These are phyloP conservation scores for Dreissena rostriformis DNA, from an alignment of 1,140 invertebrate species.

Conservation along the genomic window DNA sequence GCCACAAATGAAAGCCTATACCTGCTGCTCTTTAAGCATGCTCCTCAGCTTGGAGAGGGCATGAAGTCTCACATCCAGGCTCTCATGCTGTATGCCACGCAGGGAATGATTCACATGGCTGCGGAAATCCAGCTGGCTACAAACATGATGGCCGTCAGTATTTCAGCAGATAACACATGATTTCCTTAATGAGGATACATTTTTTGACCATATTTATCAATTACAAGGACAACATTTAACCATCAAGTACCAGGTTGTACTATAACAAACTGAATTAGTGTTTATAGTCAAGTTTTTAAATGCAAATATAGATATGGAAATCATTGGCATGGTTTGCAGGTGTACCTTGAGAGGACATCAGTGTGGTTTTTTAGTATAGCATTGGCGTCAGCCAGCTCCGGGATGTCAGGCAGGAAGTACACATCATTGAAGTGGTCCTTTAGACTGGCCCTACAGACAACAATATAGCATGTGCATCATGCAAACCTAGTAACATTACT, in stretches of 20 bases:
- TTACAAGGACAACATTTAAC: too few relatives aligned
- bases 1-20: constrained; percentile 41
- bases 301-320: too few relatives aligned
- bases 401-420: constrained; percentile 90
- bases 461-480: too few relatives aligned
- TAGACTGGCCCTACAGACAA: constrained; percentile 81
- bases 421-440: constrained; percentile 89
- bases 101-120: constrained; percentile 83
- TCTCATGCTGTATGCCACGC: constrained; percentile 90
- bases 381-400: constrained; percentile 86
- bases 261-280: too few relatives aligned
- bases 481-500: too few relatives aligned
- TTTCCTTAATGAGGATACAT: too few relatives aligned
- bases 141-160: constrained; percentile 81
- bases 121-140: constrained; percentile 77
- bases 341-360: constrained; percentile 75
- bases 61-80: constrained; percentile 87
- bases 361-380: constrained; percentile 81
- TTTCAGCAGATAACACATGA: too few relatives aligned
- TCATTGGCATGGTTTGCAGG: neutral
- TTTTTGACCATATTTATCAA: too few relatives aligned
- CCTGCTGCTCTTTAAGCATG: constrained; percentile 86
- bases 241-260: too few relatives aligned
- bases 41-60: constrained; percentile 88
- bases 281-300: too few relatives aligned